Percentiles rank a stretch among this genome's conserved stretches.
phyloP scores from a whole-genome alignment of 2,797 vertebrate genomes.

The Arnoldichthys spilopterus region DNA sequence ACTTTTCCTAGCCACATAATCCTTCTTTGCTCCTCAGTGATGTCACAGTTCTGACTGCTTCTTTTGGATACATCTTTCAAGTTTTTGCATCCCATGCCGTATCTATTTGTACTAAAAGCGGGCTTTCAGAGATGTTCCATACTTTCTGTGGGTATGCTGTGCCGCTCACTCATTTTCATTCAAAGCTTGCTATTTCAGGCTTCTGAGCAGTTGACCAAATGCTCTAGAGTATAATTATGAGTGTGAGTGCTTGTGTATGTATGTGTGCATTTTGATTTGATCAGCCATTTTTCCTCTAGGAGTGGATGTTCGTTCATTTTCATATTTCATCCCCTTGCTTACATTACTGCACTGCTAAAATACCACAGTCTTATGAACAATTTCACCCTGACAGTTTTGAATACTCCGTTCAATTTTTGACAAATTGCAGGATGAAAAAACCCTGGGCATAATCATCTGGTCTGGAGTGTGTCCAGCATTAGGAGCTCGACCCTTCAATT shows the following conservation, averaged over 20 bases:
- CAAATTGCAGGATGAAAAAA: constrained; percentile 71
- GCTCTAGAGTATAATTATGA: constrained; percentile 34
- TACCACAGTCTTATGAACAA: constrained; percentile 61
- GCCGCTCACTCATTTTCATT: constrained; percentile 40
- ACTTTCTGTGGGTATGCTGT: constrained; percentile 8
- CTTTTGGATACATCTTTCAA: not conserved
- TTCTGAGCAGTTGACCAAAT: constrained; percentile 24
- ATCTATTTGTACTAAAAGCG: not conserved
- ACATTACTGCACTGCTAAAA: constrained; percentile 42
- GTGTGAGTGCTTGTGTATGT: not conserved
- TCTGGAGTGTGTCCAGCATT: constrained; percentile 73
- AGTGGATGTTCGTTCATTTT: constrained; percentile 3
- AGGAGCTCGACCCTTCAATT: constrained; percentile 76
- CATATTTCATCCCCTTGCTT: constrained; percentile 29
- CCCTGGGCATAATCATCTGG: constrained; percentile 61
- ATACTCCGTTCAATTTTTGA: constrained; percentile 69
- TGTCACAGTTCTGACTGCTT: not conserved
- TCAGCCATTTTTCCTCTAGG: constrained; percentile 17
- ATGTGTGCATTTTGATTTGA: constrained; percentile 34
- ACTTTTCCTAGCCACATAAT: constrained; percentile 8
- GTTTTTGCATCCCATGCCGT: not conserved
- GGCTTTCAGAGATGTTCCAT: not conserved
- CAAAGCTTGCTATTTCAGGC: constrained; percentile 33
- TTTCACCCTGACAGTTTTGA: constrained; percentile 68
- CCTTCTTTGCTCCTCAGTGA: not conserved